Conservation (phyloP, 2,113 vertebrate genomes). For the Propithecus coquereli region DNA sequence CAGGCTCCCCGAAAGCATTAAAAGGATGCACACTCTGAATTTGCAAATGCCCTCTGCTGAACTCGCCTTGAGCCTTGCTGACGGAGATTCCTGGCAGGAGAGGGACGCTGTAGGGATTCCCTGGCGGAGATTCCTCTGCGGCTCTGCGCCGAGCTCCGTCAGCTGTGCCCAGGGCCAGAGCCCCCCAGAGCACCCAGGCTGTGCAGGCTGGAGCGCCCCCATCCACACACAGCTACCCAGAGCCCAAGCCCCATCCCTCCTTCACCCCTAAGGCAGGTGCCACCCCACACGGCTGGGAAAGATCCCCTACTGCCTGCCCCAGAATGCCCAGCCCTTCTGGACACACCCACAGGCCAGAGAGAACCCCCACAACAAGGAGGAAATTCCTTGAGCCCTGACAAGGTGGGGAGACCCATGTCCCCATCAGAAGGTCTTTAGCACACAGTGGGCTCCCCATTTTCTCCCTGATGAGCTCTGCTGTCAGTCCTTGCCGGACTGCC, state of each 20-base stretch:
- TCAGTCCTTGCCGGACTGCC: neutral
- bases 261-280: neutral
- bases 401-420: neutral
- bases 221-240: neutral
- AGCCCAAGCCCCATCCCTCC: neutral
- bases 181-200: neutral
- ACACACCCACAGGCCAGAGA: neutral
- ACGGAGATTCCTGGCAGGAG: neutral
- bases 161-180: neutral
- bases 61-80: neutral
- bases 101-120: neutral
- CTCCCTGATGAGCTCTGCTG: neutral
- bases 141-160: neutral
- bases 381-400: neutral
- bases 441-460: neutral
- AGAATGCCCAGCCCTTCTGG: neutral
- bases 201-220: neutral
- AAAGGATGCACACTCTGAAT: slow-evolving; percentile 26
- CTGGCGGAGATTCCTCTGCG: neutral
- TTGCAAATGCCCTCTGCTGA: slow-evolving; percentile 39
- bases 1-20: slow-evolving; percentile 69
- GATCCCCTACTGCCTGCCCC: neutral
- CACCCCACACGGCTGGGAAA: neutral
- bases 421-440: neutral
- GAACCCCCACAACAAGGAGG: neutral